Conservation (phyloP, 2,888 invertebrate genomes). For the Chorisops tibialis region DNA sequence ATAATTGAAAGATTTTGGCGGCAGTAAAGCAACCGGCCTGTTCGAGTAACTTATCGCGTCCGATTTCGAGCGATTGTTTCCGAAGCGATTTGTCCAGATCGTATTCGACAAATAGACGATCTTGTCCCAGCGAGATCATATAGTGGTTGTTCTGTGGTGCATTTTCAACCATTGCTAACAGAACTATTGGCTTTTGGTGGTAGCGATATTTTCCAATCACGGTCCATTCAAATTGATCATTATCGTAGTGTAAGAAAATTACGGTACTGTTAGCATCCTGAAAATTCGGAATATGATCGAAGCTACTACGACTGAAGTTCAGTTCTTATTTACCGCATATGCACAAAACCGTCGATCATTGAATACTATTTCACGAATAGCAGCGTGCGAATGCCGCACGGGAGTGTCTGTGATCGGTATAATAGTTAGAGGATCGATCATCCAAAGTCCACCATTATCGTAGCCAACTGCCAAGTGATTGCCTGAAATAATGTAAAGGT, state of each 20-base stretch:
- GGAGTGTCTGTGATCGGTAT: constrained; percentile 53
- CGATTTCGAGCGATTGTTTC: background rate
- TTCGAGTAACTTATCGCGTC: constrained; percentile 50
- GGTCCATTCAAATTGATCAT: constrained; percentile 49
- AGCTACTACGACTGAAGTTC: background rate
- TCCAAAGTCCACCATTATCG: constrained; percentile 58
- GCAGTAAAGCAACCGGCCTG: constrained; percentile 54
- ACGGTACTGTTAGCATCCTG: constrained; percentile 58
- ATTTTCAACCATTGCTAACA: constrained; percentile 57
- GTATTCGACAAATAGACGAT: constrained; percentile 45
- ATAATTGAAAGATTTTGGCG: constrained; percentile 20
- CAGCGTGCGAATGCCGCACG: constrained; percentile 51
- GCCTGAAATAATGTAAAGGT: constrained; percentile 45
- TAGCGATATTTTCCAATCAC: constrained; percentile 61
- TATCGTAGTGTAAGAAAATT: constrained; percentile 52
- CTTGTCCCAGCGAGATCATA: constrained; percentile 60
- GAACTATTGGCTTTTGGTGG: constrained; percentile 59
- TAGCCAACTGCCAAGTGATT: constrained; percentile 59
- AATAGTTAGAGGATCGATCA: constrained; percentile 59
- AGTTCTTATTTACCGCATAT: constrained; percentile 53
- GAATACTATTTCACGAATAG: constrained; percentile 56
- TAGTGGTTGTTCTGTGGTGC: constrained; percentile 37
- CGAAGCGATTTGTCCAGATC: constrained; percentile 13
- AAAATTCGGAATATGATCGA: constrained; percentile 31
- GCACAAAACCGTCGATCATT: constrained; percentile 59